Base-by-base conservation (phyloP, 2,888 invertebrate genomes). In the Fragum whitleyi region DNA sequence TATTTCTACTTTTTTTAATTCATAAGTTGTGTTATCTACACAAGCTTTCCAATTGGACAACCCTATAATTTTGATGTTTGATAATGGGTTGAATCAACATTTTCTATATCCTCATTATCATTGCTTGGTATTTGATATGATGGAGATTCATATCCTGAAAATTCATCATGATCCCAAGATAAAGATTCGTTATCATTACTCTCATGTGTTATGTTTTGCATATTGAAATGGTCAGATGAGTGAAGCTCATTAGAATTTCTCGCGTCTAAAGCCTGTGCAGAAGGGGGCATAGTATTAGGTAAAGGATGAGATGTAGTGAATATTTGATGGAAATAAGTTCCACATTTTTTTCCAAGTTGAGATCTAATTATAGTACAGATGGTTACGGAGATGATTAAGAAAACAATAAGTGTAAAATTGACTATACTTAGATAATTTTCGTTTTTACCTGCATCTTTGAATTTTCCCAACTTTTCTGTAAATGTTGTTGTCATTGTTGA, bases 271-370 rank as follows among this genome's bases (percentile, higher is more conserved):
- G 16, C 47, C 47, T 47, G 47, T 47, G 47, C 47, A 9, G 47
- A 47, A 47, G 47, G 7, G n/a, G 47, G 47, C 47, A 47, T 47
- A 47, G 47, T 47, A 47, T 47, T 47, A 16, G 47, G 47, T 47
- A 47, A 47, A 47, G 5, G 47, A 47, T 47, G 47, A 47, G 47
- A 47, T 14, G 47, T 47, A 47, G 47, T 5, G 47, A 14, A 47
- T 47, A 47, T 47, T 47, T 47, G 47, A 47, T 47, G 47, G 47
- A 47, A 47, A 47, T 47, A 47, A 47, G 47, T 47, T 47, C 47
- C 7, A 47, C 47, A 47, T 47, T 47, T 47, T 47, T 47, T 47
- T 47, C 47, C 16, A 47, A 47, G 47, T 47, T 47, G 16, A 47
- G 47, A 47, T 47, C 47, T 47, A 47, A 47, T 47, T 14, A 47